phyloP scores from a whole-genome alignment of 2,888 invertebrate genomes.

The Callinectes sapidus region DNA sequence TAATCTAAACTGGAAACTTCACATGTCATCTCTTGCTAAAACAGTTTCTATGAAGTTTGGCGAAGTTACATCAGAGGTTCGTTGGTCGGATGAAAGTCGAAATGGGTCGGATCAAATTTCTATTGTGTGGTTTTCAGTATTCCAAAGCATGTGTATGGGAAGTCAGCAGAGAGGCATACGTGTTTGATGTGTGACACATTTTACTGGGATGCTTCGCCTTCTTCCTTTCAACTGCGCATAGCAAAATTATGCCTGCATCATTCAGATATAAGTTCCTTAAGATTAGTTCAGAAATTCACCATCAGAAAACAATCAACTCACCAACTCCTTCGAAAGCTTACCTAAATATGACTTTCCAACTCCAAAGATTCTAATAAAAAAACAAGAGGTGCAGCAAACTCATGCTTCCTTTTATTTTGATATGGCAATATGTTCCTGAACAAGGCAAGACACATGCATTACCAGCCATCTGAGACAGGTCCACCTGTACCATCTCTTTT shows the following conservation, averaged over 20 bases:
- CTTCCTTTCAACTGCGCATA: neutral
- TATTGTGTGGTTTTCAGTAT: neutral
- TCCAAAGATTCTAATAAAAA: neutral
- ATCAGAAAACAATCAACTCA: neutral
- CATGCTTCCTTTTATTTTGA: constrained; percentile 53
- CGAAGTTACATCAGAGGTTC: no score
- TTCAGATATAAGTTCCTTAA: neutral
- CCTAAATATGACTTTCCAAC: neutral
- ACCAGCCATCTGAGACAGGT: neutral
- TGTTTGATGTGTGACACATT: neutral
- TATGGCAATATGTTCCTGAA: constrained; percentile 55
- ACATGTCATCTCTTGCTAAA: neutral
- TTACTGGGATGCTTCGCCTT: neutral
- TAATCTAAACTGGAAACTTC: no score
- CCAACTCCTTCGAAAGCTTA: no score
- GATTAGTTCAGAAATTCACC: neutral
- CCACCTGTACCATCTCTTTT: neutral
- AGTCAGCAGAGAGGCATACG: neutral
- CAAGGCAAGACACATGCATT: constrained; percentile 9
- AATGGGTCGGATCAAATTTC: neutral
- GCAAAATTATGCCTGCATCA: neutral
- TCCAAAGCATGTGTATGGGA: neutral
- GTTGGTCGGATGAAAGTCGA: no score
- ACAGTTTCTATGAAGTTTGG: no score
- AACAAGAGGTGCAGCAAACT: constrained; percentile 5